Evolutionary conservation across 2,113 vertebrate species (phyloP).

Genomic region (Chamaetylas fuelleborni): DNA sequence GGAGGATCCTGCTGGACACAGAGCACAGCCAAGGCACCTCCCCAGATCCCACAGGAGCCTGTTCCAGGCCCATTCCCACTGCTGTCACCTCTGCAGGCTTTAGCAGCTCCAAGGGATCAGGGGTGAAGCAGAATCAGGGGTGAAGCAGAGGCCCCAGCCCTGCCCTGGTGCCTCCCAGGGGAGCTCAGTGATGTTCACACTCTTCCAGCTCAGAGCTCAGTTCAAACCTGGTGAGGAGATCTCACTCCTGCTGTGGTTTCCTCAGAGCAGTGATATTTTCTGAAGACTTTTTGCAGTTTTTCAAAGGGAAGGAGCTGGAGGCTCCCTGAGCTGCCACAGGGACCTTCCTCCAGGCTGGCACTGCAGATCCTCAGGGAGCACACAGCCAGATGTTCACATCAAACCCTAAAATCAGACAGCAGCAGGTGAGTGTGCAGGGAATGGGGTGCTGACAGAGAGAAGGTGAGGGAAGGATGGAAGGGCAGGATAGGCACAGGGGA

Average conservation of each 20-base stretch:
- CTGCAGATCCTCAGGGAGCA: neutral
- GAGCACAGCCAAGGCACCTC: neutral
- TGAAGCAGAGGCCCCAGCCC: neutral
- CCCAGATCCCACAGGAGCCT: neutral
- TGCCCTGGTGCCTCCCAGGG: neutral
- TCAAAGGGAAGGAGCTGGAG: neutral
- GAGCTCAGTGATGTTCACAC: neutral
- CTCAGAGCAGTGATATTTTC: neutral
- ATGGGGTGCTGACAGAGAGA: fast-evolving
- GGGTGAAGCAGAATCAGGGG: no score
- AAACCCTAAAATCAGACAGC: neutral
- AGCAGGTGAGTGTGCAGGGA: neutral
- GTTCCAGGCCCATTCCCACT: neutral
- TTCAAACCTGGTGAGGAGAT: neutral
- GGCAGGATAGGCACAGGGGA: neutral
- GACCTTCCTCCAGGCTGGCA: neutral
- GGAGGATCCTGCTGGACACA: neutral
- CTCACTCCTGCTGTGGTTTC: neutral
- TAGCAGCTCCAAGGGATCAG: neutral
- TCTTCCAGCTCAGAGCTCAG: neutral
- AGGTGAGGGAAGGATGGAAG: neutral
- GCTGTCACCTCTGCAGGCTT: neutral
- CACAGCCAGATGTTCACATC: fast-evolving
- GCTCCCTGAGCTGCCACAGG: fast-evolving
- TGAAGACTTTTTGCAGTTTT: fast-evolving